Evolutionary conservation across 2,797 vertebrate genomes (phyloP).

Genomic region (Myripristis murdjan): DNA sequence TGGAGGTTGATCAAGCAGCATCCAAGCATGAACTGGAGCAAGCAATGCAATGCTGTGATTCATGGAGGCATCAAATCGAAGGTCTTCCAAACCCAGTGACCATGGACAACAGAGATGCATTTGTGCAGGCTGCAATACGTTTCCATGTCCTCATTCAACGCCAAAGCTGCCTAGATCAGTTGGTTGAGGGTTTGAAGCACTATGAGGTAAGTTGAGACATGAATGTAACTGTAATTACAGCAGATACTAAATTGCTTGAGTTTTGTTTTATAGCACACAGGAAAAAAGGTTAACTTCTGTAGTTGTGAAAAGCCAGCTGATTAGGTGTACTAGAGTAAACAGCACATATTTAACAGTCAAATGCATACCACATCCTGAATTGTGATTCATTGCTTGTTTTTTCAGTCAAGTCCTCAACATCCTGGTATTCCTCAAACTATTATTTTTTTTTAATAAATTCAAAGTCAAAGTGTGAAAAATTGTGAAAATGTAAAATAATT

Average conservation of each 20-base stretch:
- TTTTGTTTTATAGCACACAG: no score
- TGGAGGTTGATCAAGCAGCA: slow-evolving; percentile 30
- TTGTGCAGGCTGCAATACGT: slow-evolving; percentile 10
- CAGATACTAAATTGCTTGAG: no score
- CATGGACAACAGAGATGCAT: slow-evolving; percentile 15
- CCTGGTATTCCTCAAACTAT: background rate
- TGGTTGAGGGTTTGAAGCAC: slow-evolving; percentile 37
- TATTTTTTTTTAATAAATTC: background rate
- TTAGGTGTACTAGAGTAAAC: background rate
- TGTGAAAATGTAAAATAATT: no score
- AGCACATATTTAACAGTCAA: background rate
- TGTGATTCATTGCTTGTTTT: background rate
- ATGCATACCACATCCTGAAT: background rate
- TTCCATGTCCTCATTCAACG: slow-evolving; percentile 9
- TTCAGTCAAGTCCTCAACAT: slow-evolving; percentile 1
- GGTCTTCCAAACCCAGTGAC: slow-evolving; percentile 8
- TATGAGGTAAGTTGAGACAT: slow-evolving; percentile 25
- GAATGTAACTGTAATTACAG: background rate
- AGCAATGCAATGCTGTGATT: slow-evolving; percentile 20
- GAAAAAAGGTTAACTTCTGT: background rate
- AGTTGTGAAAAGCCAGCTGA: background rate
- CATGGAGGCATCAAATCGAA: slow-evolving; percentile 18
- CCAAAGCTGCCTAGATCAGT: slow-evolving; percentile 30
- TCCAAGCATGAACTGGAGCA: slow-evolving; percentile 13
- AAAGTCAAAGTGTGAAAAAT: background rate